phyloP scores from a whole-genome alignment of 2,113 vertebrate species.

The Danio rerio region GRCz12tu NC_133188.1:19386501-19387000 shows the following conservation, averaged over 20 bases:
- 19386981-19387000: neutral
- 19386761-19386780: constrained; percentile 59
- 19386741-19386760: constrained; percentile 53
- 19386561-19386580: constrained; percentile 60
- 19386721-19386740: constrained; percentile 57
- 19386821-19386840: neutral
- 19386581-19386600: constrained; percentile 53
- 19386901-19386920: constrained; percentile 21
- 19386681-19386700: constrained; percentile 64
- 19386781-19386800: constrained; percentile 42
- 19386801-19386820: constrained; percentile 33
- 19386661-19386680: constrained; percentile 60
- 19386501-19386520: constrained; percentile 58
- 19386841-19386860: constrained; percentile 18
- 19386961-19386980: neutral
- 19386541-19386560: constrained; percentile 60
- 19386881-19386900: constrained; percentile 13
- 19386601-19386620: constrained; percentile 62
- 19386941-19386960: neutral
- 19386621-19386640: constrained; percentile 57
- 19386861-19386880: constrained; percentile 10
- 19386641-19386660: constrained; percentile 59
- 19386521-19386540: constrained; percentile 58
- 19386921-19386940: constrained; percentile 1
- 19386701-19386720: constrained; percentile 59